phyloP scores from a whole-genome alignment of 1,140 invertebrate genomes.

The Drosophila ananassae region DNA sequence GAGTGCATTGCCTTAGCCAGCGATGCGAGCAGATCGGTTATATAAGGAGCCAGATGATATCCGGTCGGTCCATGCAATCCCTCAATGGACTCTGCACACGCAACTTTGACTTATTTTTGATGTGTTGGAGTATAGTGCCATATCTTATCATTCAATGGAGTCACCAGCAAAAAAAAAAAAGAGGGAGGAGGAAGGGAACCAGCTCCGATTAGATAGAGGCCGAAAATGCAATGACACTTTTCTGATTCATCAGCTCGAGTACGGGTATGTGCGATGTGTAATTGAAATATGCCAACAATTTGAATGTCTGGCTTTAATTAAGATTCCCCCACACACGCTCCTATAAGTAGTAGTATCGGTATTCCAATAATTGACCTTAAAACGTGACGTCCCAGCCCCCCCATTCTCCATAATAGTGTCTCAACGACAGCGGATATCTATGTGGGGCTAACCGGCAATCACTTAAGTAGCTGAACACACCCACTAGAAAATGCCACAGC shows the following conservation, averaged over 20 bases:
- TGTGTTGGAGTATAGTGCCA: constrained; percentile 18
- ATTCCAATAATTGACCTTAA: constrained; percentile 63
- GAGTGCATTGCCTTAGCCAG: constrained; percentile 62
- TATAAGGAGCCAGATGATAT: constrained; percentile 28
- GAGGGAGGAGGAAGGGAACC: not conserved
- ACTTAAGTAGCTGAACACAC: constrained; percentile 69
- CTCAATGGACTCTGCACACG: constrained; percentile 61
- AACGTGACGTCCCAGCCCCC: constrained; percentile 56
- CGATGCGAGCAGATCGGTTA: constrained; percentile 46
- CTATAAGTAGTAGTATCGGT: not conserved
- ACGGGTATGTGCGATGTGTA: constrained; percentile 31
- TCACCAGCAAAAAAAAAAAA: constrained; percentile 34
- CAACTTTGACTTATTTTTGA: constrained; percentile 4
- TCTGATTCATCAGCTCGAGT: constrained; percentile 34
- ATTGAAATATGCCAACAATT: constrained; percentile 29
- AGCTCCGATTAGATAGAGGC: constrained; percentile 51
- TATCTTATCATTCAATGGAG: constrained; percentile 64
- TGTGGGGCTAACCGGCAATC: constrained; percentile 60
- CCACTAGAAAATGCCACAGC: constrained; percentile 31
- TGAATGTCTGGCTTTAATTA: constrained; percentile 39
- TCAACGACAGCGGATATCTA: constrained; percentile 54
- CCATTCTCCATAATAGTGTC: constrained; percentile 38
- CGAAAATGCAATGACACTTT: constrained; percentile 41
- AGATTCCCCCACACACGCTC: constrained; percentile 3
- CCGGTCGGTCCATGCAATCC: constrained; percentile 17